A percentile compares a stretch with the other conserved stretches of the same genome.
phyloP scores from a whole-genome alignment of 2,888 invertebrate genomes.

The Hemaris fuciformis region DNA sequence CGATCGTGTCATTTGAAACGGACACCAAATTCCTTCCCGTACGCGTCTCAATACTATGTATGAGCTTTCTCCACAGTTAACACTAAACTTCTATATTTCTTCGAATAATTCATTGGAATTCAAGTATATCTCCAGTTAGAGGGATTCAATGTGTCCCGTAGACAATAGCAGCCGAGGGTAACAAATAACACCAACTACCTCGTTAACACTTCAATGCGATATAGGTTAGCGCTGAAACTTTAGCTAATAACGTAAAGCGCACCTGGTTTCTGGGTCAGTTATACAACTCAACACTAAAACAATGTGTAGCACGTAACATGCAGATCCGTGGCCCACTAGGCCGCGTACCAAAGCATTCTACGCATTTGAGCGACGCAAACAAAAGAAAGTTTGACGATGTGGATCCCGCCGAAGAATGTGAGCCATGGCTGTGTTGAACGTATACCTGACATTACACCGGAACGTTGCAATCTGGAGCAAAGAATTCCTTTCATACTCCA shows the following conservation, averaged over 20 bases:
- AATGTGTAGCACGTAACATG: background rate
- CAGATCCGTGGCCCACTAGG: background rate
- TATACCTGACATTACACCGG: background rate
- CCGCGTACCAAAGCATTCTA: background rate
- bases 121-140: too few species aligned
- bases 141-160: too few species aligned
- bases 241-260: background rate
- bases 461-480: background rate
- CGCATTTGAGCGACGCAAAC: background rate
- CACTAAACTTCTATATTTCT: too few species aligned
- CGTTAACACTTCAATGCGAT: background rate
- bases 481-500: background rate
- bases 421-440: background rate
- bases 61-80: too few species aligned
- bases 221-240: background rate
- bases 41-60: too few species aligned
- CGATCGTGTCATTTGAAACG: too few species aligned
- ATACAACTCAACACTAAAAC: background rate
- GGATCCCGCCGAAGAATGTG: background rate
- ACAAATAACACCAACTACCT: background rate
- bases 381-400: conserved; percentile 7
- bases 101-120: too few species aligned
- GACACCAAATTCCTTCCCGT: too few species aligned
- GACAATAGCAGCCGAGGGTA: background rate
- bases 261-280: background rate